Evolutionary conservation across 2,888 invertebrate genomes (phyloP).

Genomic region (Hylaea fasciaria): DNA sequence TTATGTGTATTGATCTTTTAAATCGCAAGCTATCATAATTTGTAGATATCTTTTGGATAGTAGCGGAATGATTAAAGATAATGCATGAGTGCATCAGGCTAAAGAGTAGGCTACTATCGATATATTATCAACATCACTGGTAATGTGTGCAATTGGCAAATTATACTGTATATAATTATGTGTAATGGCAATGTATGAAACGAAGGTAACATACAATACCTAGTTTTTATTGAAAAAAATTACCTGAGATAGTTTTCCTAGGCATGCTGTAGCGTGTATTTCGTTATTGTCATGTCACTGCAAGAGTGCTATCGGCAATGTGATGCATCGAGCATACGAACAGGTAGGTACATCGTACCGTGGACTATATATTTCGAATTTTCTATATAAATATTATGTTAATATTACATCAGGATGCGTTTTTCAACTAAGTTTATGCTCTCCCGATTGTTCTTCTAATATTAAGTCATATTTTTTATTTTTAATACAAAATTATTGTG

Average conservation of each 20-base stretch:
- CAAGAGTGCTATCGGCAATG: slow-evolving; percentile 11
- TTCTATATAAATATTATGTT: slow-evolving; percentile 19
- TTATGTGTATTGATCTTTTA: slow-evolving; percentile 70
- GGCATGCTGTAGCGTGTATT: too few relatives aligned
- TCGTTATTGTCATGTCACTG: too few relatives aligned
- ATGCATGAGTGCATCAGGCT: slow-evolving; percentile 27
- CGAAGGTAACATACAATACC: too few relatives aligned
- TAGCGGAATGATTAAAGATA: slow-evolving; percentile 39
- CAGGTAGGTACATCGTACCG: slow-evolving; percentile 6
- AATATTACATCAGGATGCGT: slow-evolving; percentile 71
- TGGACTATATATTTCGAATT: slow-evolving; percentile 20
- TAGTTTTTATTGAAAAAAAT: too few relatives aligned
- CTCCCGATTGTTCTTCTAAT: slow-evolving; percentile 12
- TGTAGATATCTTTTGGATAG: slow-evolving; percentile 54
- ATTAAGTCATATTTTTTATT: slow-evolving; percentile 12
- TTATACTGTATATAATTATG: too few relatives aligned
- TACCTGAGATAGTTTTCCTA: too few relatives aligned
- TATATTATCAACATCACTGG: not conserved
- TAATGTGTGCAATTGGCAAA: too few relatives aligned
- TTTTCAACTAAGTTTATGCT: slow-evolving; percentile 71
- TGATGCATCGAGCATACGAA: slow-evolving; percentile 10
- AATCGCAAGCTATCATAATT: slow-evolving; percentile 59
- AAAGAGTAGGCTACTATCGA: slow-evolving; percentile 5
- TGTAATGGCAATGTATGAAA: too few relatives aligned
- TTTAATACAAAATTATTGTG: slow-evolving; percentile 12